Conservation (phyloP, 2,797 vertebrate genomes). For the Eulemur coronatus region DNA sequence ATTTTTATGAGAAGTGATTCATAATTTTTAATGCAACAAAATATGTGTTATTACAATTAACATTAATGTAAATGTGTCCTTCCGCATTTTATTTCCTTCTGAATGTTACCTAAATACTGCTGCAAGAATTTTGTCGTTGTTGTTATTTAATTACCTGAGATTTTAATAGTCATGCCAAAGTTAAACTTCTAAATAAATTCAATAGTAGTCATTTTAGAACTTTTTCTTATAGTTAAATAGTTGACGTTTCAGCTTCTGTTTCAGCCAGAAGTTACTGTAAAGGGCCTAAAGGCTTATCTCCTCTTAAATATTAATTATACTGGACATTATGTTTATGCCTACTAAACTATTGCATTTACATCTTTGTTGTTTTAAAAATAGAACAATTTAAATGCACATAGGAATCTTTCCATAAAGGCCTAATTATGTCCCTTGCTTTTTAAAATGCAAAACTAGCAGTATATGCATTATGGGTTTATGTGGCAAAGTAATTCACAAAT, state of each 20-base stretch:
- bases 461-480: constrained; percentile 70
- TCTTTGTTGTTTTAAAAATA: constrained; percentile 65
- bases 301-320: constrained; percentile 12
- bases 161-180: background rate
- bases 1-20: constrained; percentile 23
- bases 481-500: constrained; percentile 67
- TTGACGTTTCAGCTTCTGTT: constrained; percentile 43
- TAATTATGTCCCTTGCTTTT: constrained; percentile 75
- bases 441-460: constrained; percentile 66
- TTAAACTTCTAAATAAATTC: constrained; percentile 13
- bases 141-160: background rate
- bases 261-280: constrained; percentile 55
- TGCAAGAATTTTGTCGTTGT: background rate
- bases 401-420: constrained; percentile 70
- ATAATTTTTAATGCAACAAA: constrained; percentile 41
- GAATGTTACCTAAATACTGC: background rate
- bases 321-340: constrained; percentile 26
- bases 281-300: constrained; percentile 30
- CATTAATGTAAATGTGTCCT: background rate
- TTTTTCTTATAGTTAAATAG: constrained; percentile 58
- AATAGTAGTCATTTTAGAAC: constrained; percentile 12
- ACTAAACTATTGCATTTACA: constrained; percentile 52
- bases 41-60: background rate
- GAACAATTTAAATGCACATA: constrained; percentile 60
- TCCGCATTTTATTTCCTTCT: background rate